Percentiles rank a stretch among this genome's conserved stretches.
phyloP scores from a whole-genome alignment of 2,113 vertebrate species.

The Tiliqua scincoides region DNA sequence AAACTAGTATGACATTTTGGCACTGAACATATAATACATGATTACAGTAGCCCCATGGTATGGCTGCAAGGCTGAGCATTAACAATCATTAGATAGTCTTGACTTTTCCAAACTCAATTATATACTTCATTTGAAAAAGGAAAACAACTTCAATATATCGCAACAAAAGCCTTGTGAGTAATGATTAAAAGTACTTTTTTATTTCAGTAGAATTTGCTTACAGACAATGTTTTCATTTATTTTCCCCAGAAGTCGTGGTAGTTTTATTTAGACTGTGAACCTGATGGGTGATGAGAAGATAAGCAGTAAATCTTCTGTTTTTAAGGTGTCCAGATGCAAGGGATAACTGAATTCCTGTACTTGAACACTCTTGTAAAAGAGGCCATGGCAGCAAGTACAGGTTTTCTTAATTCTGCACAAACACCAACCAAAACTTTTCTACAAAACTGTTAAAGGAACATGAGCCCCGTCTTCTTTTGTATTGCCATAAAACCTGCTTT shows the following conservation, averaged over 20 bases:
- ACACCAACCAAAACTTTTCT: neutral
- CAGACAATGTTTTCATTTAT: neutral
- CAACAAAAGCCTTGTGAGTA: neutral
- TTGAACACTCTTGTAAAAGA: neutral
- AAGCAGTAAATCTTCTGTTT: neutral
- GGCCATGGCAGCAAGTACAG: neutral
- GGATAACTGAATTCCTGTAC: neutral
- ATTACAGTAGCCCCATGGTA: neutral
- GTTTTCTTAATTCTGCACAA: neutral
- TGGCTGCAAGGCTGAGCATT: neutral
- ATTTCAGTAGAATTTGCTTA: neutral
- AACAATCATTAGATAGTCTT: neutral
- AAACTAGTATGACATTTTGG: neutral
- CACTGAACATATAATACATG: neutral
- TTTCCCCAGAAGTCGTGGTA: neutral
- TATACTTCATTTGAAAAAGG: neutral
- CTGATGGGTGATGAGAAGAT: neutral
- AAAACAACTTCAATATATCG: neutral
- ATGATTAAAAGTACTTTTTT: neutral
- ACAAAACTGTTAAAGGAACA: neutral
- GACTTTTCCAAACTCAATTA: neutral
- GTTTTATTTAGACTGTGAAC: neutral
- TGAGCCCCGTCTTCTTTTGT: neutral
- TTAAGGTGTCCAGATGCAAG: neutral
- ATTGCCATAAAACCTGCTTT: neutral